These are phyloP conservation scores for Calliopsis andreniformis DNA, from an alignment of 1,140 invertebrate genomes.

Conservation along the genomic window DNA sequence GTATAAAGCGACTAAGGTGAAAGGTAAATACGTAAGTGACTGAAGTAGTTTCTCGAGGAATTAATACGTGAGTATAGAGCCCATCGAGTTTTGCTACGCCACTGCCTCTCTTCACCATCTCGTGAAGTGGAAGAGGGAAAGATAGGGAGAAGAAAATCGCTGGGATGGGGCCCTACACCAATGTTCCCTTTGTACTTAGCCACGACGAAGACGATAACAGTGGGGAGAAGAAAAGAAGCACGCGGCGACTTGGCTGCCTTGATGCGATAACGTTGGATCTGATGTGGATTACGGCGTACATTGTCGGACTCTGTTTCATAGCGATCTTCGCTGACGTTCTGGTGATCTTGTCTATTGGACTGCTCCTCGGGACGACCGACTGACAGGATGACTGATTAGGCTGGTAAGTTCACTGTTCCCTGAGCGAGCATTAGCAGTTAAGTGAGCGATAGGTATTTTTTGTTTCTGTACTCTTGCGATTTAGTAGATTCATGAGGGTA, in stretches of 20 bases:
- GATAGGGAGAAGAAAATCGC: not conserved
- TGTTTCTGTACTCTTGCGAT: no score
- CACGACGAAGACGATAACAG: conserved; percentile 21
- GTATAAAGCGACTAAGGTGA: no score
- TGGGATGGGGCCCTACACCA: not conserved
- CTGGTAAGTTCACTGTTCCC: not conserved
- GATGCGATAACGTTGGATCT: conserved; percentile 64
- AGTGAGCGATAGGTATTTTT: no score
- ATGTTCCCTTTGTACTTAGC: conserved; percentile 47
- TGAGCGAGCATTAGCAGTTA: not conserved
- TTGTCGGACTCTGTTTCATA: conserved; percentile 60
- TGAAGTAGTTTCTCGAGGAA: not conserved
- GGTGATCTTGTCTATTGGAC: conserved; percentile 58
- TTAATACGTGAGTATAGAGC: not conserved
- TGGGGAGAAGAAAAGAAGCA: conserved; percentile 1
- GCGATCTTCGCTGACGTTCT: conserved; percentile 61
- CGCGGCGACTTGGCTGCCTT: conserved; percentile 42
- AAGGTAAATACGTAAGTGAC: not conserved
- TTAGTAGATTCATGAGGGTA: no score
- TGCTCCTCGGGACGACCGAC: conserved; percentile 24
- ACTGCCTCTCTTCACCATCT: conserved; percentile 4
- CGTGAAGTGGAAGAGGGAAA: conserved; percentile 1
- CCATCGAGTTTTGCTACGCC: conserved; percentile 16
- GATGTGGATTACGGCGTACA: conserved; percentile 60
- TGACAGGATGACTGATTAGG: not conserved